A percentile compares a stretch with the other conserved stretches of the same genome.
phyloP scores from a whole-genome alignment of 2,888 invertebrate species.

The Drosophila fulvimacula region DNA sequence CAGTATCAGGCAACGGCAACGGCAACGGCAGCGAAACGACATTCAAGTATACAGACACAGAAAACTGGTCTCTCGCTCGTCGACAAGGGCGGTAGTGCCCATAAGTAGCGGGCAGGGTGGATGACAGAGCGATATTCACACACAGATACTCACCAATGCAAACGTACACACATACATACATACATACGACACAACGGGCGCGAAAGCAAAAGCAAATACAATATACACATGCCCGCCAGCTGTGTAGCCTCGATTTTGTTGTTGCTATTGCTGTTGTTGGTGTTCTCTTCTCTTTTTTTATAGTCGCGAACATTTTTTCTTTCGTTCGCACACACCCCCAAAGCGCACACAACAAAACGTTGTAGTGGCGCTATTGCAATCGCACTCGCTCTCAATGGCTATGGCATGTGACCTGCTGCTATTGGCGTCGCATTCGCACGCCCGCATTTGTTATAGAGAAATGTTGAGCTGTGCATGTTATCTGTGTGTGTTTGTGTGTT shows the following conservation, averaged over 20 bases:
- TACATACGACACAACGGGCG: conserved; percentile 43
- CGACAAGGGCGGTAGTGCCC: conserved; percentile 28
- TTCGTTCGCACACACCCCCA: conserved; percentile 71
- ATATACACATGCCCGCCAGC: conserved; percentile 79
- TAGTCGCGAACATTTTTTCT: conserved; percentile 51
- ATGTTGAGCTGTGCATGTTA: conserved; percentile 42
- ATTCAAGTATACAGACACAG: conserved; percentile 73
- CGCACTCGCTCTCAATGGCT: conserved; percentile 41
- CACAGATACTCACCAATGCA: not conserved
- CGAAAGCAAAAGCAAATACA: conserved; percentile 64
- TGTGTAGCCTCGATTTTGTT: conserved; percentile 70
- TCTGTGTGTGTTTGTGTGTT: conserved; percentile 25
- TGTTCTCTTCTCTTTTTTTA: conserved; percentile 39
- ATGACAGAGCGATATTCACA: conserved; percentile 38
- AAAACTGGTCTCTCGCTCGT: conserved; percentile 62
- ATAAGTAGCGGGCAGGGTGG: conserved; percentile 53
- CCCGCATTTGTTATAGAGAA: conserved; percentile 70
- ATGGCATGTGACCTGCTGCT: conserved; percentile 12
- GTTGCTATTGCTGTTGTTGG: conserved; percentile 30
- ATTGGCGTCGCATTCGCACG: conserved; percentile 48
- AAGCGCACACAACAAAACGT: conserved; percentile 49
- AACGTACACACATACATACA: not conserved
- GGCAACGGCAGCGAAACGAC: conserved; percentile 49
- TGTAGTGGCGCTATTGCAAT: conserved; percentile 37
- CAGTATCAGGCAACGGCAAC: conserved; percentile 28